phyloP scores from a whole-genome alignment of 1,140 invertebrate genomes.

The Archivesica marissinica region DNA sequence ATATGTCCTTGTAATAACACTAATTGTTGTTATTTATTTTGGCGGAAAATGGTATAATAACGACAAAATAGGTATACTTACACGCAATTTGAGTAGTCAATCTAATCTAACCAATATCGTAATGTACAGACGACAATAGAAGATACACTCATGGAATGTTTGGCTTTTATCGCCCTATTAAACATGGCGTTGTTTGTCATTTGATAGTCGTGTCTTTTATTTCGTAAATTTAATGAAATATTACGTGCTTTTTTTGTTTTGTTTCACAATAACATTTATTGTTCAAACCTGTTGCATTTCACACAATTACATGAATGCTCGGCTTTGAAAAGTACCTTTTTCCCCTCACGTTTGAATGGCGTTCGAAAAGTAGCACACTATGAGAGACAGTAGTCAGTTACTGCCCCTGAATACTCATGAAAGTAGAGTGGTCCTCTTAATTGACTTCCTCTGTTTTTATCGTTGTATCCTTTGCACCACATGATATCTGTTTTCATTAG shows the following conservation, averaged over 20 bases:
- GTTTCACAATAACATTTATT: background rate
- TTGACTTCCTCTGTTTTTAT: no score
- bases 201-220: constrained; percentile 27
- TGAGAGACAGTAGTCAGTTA: no score
- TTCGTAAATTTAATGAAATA: constrained; percentile 36
- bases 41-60: no score
- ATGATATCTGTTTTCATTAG: no score
- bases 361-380: background rate
- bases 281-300: constrained; percentile 7
- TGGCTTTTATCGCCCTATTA: constrained; percentile 44
- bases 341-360: constrained; percentile 12
- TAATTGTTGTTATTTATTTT: no score
- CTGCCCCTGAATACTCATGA: no score
- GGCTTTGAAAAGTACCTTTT: background rate
- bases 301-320: background rate
- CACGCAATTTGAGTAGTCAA: no score
- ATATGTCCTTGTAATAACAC: no score
- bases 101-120: background rate
- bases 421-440: no score
- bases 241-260: constrained; percentile 1
- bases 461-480: no score
- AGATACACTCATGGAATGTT: constrained; percentile 22
- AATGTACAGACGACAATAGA: background rate
- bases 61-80: no score
- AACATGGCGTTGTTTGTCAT: constrained; percentile 33